Base-by-base conservation (phyloP, 2,888 invertebrate genomes). In the Amphipyra berbera region DNA sequence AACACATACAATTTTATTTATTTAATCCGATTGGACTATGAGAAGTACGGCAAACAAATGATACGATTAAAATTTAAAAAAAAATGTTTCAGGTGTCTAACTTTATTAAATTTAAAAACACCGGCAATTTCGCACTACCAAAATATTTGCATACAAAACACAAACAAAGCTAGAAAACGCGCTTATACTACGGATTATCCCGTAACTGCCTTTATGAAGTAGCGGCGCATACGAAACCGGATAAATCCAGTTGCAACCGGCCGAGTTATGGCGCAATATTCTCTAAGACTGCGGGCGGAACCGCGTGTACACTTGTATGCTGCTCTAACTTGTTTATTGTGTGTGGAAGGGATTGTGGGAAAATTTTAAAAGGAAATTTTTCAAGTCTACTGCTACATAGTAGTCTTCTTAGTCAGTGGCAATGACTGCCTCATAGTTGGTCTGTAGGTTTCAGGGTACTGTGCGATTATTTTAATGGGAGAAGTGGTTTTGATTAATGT, bases 201-300 rank as follows among this genome's bases (percentile, higher is more conserved):
- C 53, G 35, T 79, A 82, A 82, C 78, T 79, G 79, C 73, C 70
- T 80, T 82, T 80, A 83, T 78, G 73, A 82, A 81, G 81, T 73
- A 64, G 73, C 48, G 38, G 63, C 49, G 65, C 68, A 61, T 61
- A 76, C 61, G 73, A 72, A 78, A 76, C 67, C 49, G 68, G 73
- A 73, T 75, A 79, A 77, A 74, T 72, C 77, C 66, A 68, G 71
- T 72, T 68, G 40, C 59, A 52, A 64, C 66, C 40, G 37, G 61
- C 45, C 59, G 53, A 74, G 61, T 75, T 80, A 73, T 69, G 70
- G 55, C 48, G 79, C 76, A 77, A 80, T 82, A 84, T 79, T 72
- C 74, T 61, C 75, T 69, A 63, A 71, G 73, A 75, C 71, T 59
- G 52, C 52, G 44, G 41, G 21, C 47, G 30, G 15, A 59, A 15